Percentiles rank a stretch among this genome's conserved stretches.
Conservation (phyloP, 2,797 vertebrate genomes). For the Vipera ursinii region DNA sequence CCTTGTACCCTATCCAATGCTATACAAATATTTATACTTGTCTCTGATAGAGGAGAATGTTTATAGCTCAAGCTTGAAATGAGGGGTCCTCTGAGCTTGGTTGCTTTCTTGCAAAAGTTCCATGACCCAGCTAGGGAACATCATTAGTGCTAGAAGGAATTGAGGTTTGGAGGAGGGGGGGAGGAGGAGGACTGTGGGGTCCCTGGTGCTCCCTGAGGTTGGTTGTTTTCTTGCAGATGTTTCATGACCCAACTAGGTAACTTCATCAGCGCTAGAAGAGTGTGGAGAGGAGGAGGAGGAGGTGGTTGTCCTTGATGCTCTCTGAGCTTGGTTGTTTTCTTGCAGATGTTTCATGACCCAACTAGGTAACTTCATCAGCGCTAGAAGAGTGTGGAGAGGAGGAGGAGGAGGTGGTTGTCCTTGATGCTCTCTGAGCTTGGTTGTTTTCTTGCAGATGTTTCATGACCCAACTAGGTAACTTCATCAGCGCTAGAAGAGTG, state of each 20-base stretch:
- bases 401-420: too few species aligned
- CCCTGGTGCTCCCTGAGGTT: too few species aligned
- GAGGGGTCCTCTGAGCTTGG: neutral
- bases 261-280: too few species aligned
- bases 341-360: neutral
- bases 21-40: neutral
- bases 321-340: neutral
- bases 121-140: neutral
- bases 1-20: neutral
- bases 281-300: too few species aligned
- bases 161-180: neutral
- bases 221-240: too few species aligned
- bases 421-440: too few species aligned
- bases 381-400: too few species aligned
- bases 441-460: too few species aligned
- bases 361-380: neutral
- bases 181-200: too few species aligned
- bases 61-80: neutral
- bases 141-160: neutral
- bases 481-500: too few species aligned
- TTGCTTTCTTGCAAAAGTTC: neutral
- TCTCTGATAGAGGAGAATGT: neutral
- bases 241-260: too few species aligned
- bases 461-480: too few species aligned
- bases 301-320: neutral